Evolutionary conservation across 2,797 vertebrate genomes (phyloP).

Genomic region (Synaphobranchus kaupii): DNA sequence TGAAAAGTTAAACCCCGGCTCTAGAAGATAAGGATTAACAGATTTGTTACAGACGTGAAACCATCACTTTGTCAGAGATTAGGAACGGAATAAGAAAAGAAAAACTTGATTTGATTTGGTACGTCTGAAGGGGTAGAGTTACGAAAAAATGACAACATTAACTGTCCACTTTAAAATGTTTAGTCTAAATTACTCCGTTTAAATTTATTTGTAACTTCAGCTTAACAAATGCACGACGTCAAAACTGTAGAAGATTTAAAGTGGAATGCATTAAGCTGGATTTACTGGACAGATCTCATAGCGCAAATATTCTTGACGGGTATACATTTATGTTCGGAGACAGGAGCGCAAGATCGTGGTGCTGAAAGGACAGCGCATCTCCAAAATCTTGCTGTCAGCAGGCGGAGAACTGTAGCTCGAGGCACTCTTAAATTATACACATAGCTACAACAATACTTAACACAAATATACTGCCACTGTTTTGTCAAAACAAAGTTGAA

Average conservation of each 20-base stretch:
- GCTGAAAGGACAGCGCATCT: constrained; percentile 39
- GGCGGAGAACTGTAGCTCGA: background rate
- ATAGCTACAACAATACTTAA: background rate
- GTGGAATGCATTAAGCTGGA: background rate
- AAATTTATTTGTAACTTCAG: background rate
- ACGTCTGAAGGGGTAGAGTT: background rate
- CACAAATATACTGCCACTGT: background rate
- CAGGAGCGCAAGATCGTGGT: constrained; percentile 16
- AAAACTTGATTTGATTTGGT: constrained; percentile 22
- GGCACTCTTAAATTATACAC: background rate
- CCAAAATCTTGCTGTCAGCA: background rate
- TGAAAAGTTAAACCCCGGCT: constrained; percentile 51
- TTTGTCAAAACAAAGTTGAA: background rate
- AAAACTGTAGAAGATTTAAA: background rate
- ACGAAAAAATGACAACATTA: background rate
- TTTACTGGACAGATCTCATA: background rate
- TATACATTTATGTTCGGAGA: background rate
- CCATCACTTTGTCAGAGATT: constrained; percentile 56
- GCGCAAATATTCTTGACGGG: background rate
- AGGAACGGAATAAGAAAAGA: constrained; percentile 30
- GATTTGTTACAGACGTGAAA: constrained; percentile 49
- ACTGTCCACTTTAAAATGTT: background rate
- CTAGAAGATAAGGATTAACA: constrained; percentile 53
- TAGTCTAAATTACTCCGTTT: background rate
- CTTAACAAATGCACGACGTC: background rate